Conservation (phyloP, 2,888 invertebrate genomes). For the Gastracanthus pulcherrimus region DNA sequence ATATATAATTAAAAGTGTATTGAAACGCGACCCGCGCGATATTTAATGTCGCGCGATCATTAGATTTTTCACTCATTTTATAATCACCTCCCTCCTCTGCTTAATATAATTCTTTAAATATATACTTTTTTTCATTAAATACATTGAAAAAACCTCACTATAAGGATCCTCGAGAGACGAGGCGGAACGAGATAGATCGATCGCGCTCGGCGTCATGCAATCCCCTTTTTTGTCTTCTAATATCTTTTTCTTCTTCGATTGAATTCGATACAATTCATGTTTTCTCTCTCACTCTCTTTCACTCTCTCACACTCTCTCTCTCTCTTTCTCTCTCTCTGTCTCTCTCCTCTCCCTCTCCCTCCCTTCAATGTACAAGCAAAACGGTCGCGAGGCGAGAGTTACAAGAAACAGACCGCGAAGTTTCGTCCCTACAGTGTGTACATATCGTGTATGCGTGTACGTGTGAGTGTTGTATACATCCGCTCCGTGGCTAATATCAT, state of each 20-base stretch:
- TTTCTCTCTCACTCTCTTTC: neutral
- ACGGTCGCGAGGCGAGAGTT: neutral
- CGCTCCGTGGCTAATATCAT: neutral
- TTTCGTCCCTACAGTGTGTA: neutral
- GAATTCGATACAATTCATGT: constrained; percentile 15
- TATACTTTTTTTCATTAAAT: constrained; percentile 50
- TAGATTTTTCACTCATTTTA: neutral
- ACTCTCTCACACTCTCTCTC: neutral
- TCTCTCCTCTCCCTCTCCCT: neutral
- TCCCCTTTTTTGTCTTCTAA: neutral
- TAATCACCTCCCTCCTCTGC: neutral
- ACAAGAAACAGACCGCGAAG: constrained; percentile 36
- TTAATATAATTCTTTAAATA: constrained; percentile 6
- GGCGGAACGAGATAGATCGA: constrained; percentile 49
- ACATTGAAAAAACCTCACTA: constrained; percentile 55
- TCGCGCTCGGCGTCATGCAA: constrained; percentile 38
- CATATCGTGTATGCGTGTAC: neutral
- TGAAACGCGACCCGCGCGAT: constrained; percentile 50
- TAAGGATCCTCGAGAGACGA: constrained; percentile 23
- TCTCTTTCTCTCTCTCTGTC: neutral
- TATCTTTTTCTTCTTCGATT: neutral
- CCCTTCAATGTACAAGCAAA: constrained; percentile 8
- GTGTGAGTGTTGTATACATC: too few species aligned
- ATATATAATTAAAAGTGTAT: constrained; percentile 35
- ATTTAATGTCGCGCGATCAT: neutral